Evolutionary conservation across 35 echinoderm and acorn worm species (phyloP).

Genomic region (Hemicentrotus pulcherrimus): DNA sequence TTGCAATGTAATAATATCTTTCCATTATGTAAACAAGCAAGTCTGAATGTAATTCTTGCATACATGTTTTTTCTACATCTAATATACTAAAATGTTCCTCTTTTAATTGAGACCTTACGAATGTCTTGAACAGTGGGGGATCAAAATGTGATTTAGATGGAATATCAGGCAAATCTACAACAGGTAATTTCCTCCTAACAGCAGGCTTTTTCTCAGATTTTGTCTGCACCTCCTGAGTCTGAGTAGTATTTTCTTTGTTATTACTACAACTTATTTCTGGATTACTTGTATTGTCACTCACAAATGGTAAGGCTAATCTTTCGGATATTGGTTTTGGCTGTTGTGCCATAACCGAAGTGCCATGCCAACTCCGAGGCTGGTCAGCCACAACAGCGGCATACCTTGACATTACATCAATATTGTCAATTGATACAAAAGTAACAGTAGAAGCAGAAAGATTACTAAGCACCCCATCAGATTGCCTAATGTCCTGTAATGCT

Average conservation of each 20-base stretch:
- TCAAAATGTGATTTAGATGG: background rate
- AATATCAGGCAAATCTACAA: background rate
- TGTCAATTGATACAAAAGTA: slow-evolving; percentile 62
- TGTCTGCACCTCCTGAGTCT: too few relatives aligned
- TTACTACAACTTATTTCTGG: too few relatives aligned
- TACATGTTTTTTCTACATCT: background rate
- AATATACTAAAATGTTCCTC: background rate
- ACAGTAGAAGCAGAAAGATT: background rate
- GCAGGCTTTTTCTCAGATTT: background rate
- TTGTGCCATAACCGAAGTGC: slow-evolving; percentile 63
- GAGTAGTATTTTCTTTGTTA: too few relatives aligned
- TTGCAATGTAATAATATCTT: background rate
- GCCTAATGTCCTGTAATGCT: background rate
- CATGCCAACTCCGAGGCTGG: slow-evolving; percentile 61
- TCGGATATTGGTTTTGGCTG: slow-evolving; percentile 43
- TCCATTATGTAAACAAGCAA: background rate
- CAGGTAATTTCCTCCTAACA: background rate
- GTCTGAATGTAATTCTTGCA: background rate
- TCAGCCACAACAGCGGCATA: slow-evolving; percentile 54
- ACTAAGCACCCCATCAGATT: background rate
- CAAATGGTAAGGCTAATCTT: too few relatives aligned
- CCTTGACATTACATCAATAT: slow-evolving; percentile 55
- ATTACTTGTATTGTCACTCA: too few relatives aligned
- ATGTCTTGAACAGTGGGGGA: background rate
- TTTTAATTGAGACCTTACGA: background rate